Base-by-base conservation (phyloP, 64 coral and sea anemone species). In the Stylophora pistillata region DNA sequence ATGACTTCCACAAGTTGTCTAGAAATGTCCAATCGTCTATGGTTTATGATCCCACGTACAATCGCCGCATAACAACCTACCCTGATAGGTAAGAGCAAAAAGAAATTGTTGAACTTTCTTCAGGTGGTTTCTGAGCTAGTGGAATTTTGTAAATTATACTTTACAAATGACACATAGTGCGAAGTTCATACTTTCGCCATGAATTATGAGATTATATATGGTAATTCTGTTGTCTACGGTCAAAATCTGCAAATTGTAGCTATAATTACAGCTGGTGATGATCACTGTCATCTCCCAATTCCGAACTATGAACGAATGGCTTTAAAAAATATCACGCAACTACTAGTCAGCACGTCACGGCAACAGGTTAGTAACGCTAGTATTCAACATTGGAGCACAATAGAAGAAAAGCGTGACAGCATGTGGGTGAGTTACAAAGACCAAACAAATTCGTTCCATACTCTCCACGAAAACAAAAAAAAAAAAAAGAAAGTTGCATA, bases 1-100 rank as follows among this genome's bases (percentile, higher is more conserved):
- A 93, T 82, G 95, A 91, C 12, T 87, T 69, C 28, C 91, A 93
- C 78, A 75, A 81, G 12, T 65, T 96, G 10, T 96, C 95, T 12
- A 79, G 87, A 81, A 96, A 84, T 30, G 90, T 96, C 77, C 95
- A 96, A 76, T 96, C 95, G 2, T 74, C 95, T 30, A 61, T 81
- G 33, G 77, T 92, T 31, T 82, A 93, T 47, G 79, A 87, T 68
- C 95, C 91, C 0, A 29, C 78, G n/a, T 23, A 72, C 9, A 78
- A 71, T 11, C 82, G 86, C 58, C 95, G 95, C 16, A 93, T 90
- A 61, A 96, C 95, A 21, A 82, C 95, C 0, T 96, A 64, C 59
- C 95, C 95, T 16, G 83, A 89, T 52, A 72, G 78, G 95, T 96
- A 72, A 93, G 95, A 90, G 71, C 66, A 70, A 31, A 15, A 13